A percentile compares a stretch with the other conserved stretches of the same genome.
Conservation (phyloP, 92 coral and sea anemone genomes). For the Heliopora coerulea region DNA sequence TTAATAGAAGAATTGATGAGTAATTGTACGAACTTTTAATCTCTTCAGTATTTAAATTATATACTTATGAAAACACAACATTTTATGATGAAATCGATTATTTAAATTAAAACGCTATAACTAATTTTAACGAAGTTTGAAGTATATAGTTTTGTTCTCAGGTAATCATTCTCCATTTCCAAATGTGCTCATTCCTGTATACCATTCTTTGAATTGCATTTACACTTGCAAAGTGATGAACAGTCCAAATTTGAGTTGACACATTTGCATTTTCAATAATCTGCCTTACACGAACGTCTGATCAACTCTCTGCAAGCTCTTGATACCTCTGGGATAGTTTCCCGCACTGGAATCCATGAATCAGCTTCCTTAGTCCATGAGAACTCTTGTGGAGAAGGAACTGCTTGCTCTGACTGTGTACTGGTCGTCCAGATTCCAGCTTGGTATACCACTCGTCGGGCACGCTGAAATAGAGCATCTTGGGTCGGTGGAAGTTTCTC, state of each 20-base stretch:
- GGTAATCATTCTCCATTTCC: background rate
- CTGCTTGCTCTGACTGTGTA: background rate
- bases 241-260: slow-evolving; percentile 43
- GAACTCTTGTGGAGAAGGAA: background rate
- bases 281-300: slow-evolving; percentile 10
- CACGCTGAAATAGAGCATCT: slow-evolving; percentile 22
- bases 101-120: no score
- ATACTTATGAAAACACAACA: background rate
- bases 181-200: background rate
- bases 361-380: slow-evolving; percentile 3
- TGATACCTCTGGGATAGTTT: slow-evolving; percentile 34
- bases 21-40: background rate
- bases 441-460: slow-evolving; percentile 23
- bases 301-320: slow-evolving; percentile 23
- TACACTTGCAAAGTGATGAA: slow-evolving; percentile 51
- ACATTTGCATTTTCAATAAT: slow-evolving; percentile 49
- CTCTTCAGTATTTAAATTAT: background rate
- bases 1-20: background rate
- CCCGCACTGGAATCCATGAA: slow-evolving; percentile 27
- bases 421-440: slow-evolving; percentile 32
- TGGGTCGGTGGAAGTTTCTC: slow-evolving; percentile 21
- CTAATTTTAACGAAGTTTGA: no score
- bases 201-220: slow-evolving; percentile 4
- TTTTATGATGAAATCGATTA: background rate
- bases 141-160: no score